These are phyloP conservation scores for Dione vanillae DNA, from an alignment of 2,888 invertebrate genomes.

Conservation along the genomic window DNA sequence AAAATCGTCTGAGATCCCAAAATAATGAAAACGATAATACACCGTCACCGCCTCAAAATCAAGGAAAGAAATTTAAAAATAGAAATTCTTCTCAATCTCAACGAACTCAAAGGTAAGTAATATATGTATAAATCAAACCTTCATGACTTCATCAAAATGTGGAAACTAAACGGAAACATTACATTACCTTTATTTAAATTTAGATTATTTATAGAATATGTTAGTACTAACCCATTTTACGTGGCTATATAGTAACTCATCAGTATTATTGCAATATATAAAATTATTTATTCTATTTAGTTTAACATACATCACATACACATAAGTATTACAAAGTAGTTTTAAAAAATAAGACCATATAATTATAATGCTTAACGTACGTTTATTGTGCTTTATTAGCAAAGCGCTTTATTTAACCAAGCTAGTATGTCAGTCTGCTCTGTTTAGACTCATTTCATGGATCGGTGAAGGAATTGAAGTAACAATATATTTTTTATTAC, in stretches of 20 bases:
- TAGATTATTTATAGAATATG: not conserved
- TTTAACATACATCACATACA: no score
- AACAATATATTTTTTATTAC: no score
- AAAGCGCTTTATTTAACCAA: no score
- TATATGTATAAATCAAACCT: constrained; percentile 1
- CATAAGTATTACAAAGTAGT: no score
- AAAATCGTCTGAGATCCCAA: constrained; percentile 82
- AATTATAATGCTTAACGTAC: no score
- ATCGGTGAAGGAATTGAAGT: no score
- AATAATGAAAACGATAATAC: constrained; percentile 70
- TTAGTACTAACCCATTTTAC: not conserved
- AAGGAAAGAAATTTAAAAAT: constrained; percentile 78
- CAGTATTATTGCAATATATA: not conserved
- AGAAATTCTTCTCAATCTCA: constrained; percentile 68
- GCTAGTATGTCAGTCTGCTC: no score
- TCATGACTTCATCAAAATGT: not conserved
- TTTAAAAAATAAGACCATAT: no score
- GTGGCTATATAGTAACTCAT: not conserved
- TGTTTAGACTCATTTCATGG: no score
- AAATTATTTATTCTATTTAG: no score
- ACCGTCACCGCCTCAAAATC: constrained; percentile 61
- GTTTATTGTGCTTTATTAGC: no score
- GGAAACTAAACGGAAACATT: constrained; percentile 25
- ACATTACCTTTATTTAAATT: constrained; percentile 24
- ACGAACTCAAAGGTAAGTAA: constrained; percentile 71